phyloP scores from a whole-genome alignment of 2,888 invertebrate species.

The Caenorhabditis sp. region DNA sequence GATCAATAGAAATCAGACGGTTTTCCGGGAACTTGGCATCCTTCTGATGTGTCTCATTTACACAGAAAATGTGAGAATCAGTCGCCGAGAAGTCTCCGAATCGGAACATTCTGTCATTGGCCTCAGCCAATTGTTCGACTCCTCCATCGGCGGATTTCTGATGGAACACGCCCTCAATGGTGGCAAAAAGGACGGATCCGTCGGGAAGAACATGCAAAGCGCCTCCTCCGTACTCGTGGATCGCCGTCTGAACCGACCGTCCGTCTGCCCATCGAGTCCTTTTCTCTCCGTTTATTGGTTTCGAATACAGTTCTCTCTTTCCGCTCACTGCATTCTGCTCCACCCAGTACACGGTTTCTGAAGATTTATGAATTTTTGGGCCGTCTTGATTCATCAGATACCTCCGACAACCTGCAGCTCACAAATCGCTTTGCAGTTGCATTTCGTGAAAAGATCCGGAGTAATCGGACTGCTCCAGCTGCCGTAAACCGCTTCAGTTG shows the following conservation, averaged over 20 bases:
- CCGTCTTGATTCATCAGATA: no score
- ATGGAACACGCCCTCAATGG: conserved; percentile 64
- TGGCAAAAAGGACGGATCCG: conserved; percentile 75
- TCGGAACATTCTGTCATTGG: conserved; percentile 54
- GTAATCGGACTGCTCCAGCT: conserved; percentile 75
- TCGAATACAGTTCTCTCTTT: conserved; percentile 68
- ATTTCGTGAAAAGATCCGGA: conserved; percentile 70
- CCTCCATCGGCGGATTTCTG: conserved; percentile 50
- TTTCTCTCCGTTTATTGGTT: conserved; percentile 26
- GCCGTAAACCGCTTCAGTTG: conserved; percentile 69
- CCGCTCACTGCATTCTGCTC: conserved; percentile 74
- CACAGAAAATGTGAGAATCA: conserved; percentile 56
- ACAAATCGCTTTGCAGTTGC: conserved; percentile 74
- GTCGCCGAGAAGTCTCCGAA: conserved; percentile 64
- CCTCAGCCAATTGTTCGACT: conserved; percentile 52
- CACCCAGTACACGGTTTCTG: conserved; percentile 73
- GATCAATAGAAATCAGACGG: conserved; percentile 65
- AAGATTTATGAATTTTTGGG: no score
- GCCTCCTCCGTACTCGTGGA: conserved; percentile 85
- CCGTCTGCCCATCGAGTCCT: conserved; percentile 67
- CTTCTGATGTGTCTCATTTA: conserved; percentile 58
- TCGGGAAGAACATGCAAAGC: conserved; percentile 81
- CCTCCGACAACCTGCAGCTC: conserved; percentile 70
- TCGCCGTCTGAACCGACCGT: conserved; percentile 70
- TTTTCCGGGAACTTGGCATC: conserved; percentile 65